These are phyloP conservation scores for Adelognathus sp. DNA, from an alignment of 2,888 invertebrate species.

Conservation along the genomic window DNA sequence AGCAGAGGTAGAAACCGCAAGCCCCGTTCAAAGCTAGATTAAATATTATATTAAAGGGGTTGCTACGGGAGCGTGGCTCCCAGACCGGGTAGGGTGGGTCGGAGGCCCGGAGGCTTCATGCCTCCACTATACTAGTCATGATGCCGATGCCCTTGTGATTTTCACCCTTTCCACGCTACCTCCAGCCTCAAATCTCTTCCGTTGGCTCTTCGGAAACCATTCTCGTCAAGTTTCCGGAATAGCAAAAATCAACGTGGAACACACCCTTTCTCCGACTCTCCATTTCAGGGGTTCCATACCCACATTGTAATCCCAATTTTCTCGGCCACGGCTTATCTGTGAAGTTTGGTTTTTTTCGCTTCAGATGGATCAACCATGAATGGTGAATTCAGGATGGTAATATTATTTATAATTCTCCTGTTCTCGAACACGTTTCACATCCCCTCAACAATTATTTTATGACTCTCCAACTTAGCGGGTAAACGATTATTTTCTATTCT, in stretches of 20 bases:
- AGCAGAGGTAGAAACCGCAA: slow-evolving; percentile 80
- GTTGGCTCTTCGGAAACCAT: slow-evolving; percentile 43
- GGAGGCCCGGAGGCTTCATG: slow-evolving; percentile 48
- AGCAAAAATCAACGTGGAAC: slow-evolving; percentile 44
- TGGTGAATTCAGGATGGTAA: no score
- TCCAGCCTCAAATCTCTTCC: slow-evolving; percentile 55
- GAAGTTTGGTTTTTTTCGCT: no score
- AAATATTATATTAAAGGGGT: slow-evolving; percentile 82
- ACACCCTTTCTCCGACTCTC: neutral
- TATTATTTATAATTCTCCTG: no score
- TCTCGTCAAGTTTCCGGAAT: slow-evolving; percentile 6
- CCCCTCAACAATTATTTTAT: no score
- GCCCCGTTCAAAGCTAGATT: slow-evolving; percentile 81
- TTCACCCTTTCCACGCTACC: slow-evolving; percentile 40
- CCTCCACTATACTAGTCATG: slow-evolving; percentile 44
- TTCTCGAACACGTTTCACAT: no score
- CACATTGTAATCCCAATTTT: no score
- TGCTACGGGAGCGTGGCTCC: slow-evolving; percentile 75
- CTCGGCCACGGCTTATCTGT: no score
- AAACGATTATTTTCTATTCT: no score
- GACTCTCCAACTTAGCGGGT: no score
- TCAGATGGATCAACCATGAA: no score
- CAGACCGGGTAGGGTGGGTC: slow-evolving; percentile 66
- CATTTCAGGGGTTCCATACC: no score
- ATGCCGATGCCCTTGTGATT: slow-evolving; percentile 33